These are phyloP conservation scores for Mirza zaza DNA, from an alignment of 2,113 vertebrate species.

Conservation along the genomic window DNA sequence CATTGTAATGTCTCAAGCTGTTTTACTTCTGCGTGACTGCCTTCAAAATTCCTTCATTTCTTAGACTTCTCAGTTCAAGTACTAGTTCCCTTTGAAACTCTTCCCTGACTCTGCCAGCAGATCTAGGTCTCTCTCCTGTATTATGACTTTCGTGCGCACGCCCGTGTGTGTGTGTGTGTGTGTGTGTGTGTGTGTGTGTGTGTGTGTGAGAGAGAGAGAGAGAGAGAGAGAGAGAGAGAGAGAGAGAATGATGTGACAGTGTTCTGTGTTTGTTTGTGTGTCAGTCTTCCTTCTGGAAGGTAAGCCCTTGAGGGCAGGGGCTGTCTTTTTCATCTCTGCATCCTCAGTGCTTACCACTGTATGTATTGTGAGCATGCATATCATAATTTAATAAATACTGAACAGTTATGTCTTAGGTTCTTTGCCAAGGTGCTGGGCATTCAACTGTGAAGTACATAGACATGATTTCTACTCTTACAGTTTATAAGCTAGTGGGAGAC, in stretches of 20 bases:
- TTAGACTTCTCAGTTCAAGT: neutral
- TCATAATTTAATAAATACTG: neutral
- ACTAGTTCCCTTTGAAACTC: neutral
- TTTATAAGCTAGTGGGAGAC: neutral
- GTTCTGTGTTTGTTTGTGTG: neutral
- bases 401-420: neutral
- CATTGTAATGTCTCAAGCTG: neutral
- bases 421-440: neutral
- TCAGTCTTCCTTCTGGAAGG: neutral
- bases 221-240: no score
- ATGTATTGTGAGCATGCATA: neutral
- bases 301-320: neutral
- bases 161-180: neutral
- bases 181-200: no score
- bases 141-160: neutral
- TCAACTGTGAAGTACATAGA: neutral
- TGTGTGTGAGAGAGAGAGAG: no score
- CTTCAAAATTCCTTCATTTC: constrained; percentile 5
- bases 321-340: neutral
- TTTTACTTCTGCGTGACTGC: constrained; percentile 21
- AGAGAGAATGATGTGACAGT: neutral
- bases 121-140: neutral
- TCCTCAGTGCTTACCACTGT: neutral
- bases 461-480: neutral
- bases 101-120: neutral